A percentile compares a stretch with the other conserved stretches of the same genome.
Conservation (phyloP, 1,140 invertebrate species). For the Drosophila pandora region DNA sequence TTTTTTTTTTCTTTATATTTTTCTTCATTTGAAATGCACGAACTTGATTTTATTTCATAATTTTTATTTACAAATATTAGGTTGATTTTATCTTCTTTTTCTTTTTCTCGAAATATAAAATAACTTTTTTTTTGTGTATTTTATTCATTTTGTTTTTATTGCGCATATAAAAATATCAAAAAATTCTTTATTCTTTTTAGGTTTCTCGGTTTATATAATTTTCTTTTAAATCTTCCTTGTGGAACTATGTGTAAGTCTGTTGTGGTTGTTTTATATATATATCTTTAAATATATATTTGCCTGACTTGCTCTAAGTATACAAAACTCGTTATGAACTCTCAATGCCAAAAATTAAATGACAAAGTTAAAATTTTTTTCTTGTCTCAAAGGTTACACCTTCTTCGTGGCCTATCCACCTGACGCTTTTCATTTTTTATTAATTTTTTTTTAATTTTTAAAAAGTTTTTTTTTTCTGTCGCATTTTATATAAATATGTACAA, state of each 20-base stretch:
- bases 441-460: conserved; percentile 33
- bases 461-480: conserved; percentile 17
- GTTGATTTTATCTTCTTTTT: conserved; percentile 34
- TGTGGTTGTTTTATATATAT: conserved; percentile 42
- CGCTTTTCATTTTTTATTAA: conserved; percentile 29
- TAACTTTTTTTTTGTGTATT: conserved; percentile 43
- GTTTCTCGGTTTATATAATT: conserved; percentile 41
- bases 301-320: conserved; percentile 51
- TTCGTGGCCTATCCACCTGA: conserved; percentile 24
- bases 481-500: conserved; percentile 72
- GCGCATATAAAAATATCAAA: conserved; percentile 66
- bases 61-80: conserved; percentile 71
- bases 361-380: conserved; percentile 52
- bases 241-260: conserved; percentile 59
- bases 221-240: conserved; percentile 44
- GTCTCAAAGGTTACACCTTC: conserved; percentile 54
- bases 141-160: conserved; percentile 43
- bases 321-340: conserved; percentile 45
- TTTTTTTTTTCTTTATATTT: conserved; percentile 47
- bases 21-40: conserved; percentile 65
- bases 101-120: conserved; percentile 62
- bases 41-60: conserved; percentile 54
- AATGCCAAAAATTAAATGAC: conserved; percentile 61
- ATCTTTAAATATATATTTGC: conserved; percentile 23
- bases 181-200: conserved; percentile 41